These are phyloP conservation scores for Babylonia areolata DNA, from an alignment of 1,140 invertebrate species.

Conservation along the genomic window DNA sequence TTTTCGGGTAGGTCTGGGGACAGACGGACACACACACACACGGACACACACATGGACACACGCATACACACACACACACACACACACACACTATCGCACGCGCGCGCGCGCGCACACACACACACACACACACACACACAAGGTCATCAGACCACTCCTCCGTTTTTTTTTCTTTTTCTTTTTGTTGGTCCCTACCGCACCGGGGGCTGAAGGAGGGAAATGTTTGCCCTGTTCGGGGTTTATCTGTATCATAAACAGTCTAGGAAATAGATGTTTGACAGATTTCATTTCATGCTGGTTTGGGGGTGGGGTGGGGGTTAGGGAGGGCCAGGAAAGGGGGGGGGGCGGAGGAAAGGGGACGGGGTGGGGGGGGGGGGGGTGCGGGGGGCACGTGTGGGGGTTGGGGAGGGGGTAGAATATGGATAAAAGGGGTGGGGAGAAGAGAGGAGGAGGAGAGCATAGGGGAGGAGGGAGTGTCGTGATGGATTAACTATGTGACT, in stretches of 20 bases:
- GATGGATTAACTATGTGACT: no score
- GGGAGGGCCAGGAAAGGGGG: not conserved
- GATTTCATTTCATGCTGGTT: not conserved
- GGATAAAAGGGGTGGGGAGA: not conserved
- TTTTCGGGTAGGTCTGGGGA: no score
- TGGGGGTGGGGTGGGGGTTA: not conserved
- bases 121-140: no score
- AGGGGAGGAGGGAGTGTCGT: no score
- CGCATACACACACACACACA: no score
- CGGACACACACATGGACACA: no score
- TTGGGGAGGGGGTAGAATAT: not conserved
- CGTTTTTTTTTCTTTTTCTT: not conserved
- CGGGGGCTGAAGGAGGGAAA: not conserved
- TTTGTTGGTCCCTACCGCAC: no score
- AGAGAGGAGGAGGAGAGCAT: not conserved
- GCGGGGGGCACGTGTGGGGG: not conserved
- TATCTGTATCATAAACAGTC: conserved; percentile 12
- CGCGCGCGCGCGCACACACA: no score
- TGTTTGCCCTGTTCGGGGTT: not conserved
- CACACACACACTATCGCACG: no score
- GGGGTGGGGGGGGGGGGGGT: not conserved
- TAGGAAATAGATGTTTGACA: not conserved
- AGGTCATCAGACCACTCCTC: conserved; percentile 1
- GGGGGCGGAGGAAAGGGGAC: not conserved
- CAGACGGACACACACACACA: no score